A percentile compares a stretch with the other conserved stretches of the same genome.
Conservation (phyloP, 2,888 invertebrate genomes). For the Cetonia aurata region DNA sequence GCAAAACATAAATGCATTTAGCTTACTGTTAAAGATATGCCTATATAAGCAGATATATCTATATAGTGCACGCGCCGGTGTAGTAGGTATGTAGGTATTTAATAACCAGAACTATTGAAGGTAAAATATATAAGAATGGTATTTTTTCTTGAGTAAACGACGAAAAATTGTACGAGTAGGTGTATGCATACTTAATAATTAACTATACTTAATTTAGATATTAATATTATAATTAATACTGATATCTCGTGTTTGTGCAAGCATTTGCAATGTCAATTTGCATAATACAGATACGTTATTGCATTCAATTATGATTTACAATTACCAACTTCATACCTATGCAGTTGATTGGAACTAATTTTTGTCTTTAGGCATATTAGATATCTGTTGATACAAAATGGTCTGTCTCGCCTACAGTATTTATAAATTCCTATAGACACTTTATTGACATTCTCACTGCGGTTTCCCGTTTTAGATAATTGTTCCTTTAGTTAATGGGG, state of each 20-base stretch:
- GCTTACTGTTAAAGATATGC: no score
- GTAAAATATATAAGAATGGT: no score
- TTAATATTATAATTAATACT: constrained; percentile 36
- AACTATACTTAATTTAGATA: constrained; percentile 23
- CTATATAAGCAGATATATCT: no score
- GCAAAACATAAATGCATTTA: no score
- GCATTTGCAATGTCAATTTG: constrained; percentile 25
- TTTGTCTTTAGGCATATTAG: neutral
- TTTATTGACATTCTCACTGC: no score
- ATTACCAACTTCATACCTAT: constrained; percentile 14
- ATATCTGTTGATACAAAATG: neutral
- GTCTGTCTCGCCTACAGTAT: neutral
- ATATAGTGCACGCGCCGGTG: no score
- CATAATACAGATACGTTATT: constrained; percentile 32
- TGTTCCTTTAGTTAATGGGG: no score
- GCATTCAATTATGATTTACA: constrained; percentile 34
- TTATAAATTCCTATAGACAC: no score
- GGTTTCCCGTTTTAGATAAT: no score
- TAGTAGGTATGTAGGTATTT: no score
- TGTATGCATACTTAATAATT: neutral
- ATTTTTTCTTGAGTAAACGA: neutral
- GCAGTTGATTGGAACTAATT: neutral
- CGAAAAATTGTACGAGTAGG: constrained; percentile 1
- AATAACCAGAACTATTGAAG: no score
- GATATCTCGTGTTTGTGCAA: constrained; percentile 23